These are phyloP conservation scores for Cheilosia soror DNA, from an alignment of 2,888 invertebrate species.

Conservation along the genomic window DNA sequence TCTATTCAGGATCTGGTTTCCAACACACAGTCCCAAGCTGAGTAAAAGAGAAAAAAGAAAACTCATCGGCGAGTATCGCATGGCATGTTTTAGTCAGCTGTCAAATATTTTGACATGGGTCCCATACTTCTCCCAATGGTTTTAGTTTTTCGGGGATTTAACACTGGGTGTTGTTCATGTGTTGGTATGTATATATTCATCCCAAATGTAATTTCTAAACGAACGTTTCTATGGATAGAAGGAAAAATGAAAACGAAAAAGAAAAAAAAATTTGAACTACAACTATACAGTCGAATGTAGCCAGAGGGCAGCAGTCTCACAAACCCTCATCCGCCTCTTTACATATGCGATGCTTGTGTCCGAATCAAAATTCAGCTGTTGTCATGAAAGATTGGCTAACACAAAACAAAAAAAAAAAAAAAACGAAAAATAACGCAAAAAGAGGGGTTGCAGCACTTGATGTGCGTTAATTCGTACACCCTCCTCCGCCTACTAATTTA, in stretches of 20 bases:
- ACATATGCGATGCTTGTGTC: conserved; percentile 68
- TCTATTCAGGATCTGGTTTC: conserved; percentile 61
- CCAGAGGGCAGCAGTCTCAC: conserved; percentile 72
- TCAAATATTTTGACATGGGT: conserved; percentile 84
- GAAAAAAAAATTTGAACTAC: not conserved
- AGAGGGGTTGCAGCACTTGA: conserved; percentile 68
- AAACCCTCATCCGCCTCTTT: conserved; percentile 62
- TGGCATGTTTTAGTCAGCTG: conserved; percentile 84
- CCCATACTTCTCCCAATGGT: conserved; percentile 77
- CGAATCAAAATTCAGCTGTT: conserved; percentile 75
- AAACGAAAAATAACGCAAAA: conserved; percentile 37
- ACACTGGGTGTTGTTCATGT: conserved; percentile 63
- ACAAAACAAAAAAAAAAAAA: conserved; percentile 32
- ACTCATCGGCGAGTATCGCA: conserved; percentile 77
- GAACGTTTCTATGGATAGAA: conserved; percentile 51
- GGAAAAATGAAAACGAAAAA: conserved; percentile 16
- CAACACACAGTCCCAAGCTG: conserved; percentile 33
- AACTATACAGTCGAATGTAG: conserved; percentile 54
- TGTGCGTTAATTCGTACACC: conserved; percentile 56
- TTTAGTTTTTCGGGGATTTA: conserved; percentile 74
- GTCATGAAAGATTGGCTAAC: conserved; percentile 73
- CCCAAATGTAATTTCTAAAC: conserved; percentile 71
- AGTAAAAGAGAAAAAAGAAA: conserved; percentile 35
- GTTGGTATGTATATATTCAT: conserved; percentile 53
- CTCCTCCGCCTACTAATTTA: conserved; percentile 7